phyloP scores from a whole-genome alignment of 2,113 vertebrate species.

The Austrofundulus limnaeus region DNA sequence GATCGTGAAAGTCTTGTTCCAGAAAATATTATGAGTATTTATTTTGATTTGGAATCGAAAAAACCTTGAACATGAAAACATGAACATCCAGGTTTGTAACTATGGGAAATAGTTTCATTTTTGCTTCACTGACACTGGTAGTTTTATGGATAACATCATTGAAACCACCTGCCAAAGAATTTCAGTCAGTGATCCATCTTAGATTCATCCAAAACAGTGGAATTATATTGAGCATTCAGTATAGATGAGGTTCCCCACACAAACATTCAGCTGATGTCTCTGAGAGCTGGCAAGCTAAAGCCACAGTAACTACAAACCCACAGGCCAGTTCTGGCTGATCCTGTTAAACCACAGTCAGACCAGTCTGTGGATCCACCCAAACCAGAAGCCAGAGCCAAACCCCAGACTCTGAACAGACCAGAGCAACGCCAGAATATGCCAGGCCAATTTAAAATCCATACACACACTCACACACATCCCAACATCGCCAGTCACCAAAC shows the following conservation, averaged over 20 bases:
- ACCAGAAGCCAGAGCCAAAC: conserved; percentile 52
- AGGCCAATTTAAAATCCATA: conserved; percentile 20
- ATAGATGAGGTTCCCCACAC: conserved; percentile 20
- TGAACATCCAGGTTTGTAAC: too few species aligned
- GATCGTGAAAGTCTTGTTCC: too few species aligned
- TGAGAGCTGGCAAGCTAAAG: conserved; percentile 24
- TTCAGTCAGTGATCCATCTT: background rate
- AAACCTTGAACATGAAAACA: too few species aligned
- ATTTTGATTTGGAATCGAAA: too few species aligned
- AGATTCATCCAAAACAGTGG: too few species aligned
- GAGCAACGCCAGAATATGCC: conserved; percentile 21
- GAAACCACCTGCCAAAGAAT: background rate
- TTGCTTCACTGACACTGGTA: background rate
- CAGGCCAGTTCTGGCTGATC: conserved; percentile 49
- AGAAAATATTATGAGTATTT: too few species aligned
- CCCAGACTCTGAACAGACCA: conserved; percentile 37
- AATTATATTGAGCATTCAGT: conserved; percentile 2
- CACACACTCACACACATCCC: conserved; percentile 19
- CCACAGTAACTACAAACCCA: conserved; percentile 46
- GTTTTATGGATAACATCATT: conserved; percentile 10
- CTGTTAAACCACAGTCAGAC: conserved; percentile 43
- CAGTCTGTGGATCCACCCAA: conserved; percentile 59
- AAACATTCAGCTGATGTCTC: conserved; percentile 31
- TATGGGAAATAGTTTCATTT: background rate
- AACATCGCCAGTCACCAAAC: conserved; percentile 40